These are phyloP conservation scores for Aphelocoma californica DNA, from an alignment of 2,797 vertebrate genomes.

Conservation along the genomic window DNA sequence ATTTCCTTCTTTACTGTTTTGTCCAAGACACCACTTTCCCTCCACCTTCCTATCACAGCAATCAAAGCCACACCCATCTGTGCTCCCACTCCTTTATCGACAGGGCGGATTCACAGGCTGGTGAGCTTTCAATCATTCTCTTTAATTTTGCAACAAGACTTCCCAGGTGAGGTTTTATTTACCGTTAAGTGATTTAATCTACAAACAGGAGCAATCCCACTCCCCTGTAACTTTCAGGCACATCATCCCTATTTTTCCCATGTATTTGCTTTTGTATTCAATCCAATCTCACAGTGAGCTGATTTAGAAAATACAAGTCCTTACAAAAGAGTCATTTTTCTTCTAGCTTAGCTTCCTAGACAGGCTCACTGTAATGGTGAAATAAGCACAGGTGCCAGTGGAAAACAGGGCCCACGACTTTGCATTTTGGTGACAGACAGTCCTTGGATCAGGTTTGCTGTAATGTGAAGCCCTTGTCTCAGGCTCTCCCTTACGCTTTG, in stretches of 20 bases:
- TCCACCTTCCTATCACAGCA: background rate
- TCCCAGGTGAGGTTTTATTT: background rate
- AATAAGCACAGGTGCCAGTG: background rate
- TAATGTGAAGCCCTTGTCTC: background rate
- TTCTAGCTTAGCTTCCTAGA: background rate
- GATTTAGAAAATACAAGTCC: background rate
- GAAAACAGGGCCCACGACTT: background rate
- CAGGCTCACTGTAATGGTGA: background rate
- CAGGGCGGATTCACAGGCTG: background rate
- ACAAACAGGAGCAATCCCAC: background rate
- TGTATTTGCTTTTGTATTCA: background rate
- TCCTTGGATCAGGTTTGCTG: background rate
- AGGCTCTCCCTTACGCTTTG: background rate
- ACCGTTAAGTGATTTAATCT: background rate
- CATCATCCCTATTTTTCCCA: background rate
- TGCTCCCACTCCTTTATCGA: background rate
- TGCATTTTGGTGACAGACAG: background rate
- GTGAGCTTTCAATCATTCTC: background rate
- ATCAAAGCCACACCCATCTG: background rate
- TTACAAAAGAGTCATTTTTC: constrained; percentile 11
- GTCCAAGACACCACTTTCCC: background rate
- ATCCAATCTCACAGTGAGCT: background rate
- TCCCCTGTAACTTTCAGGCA: background rate
- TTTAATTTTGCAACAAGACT: background rate
- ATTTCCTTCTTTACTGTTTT: background rate